Base-by-base conservation (phyloP, 2,113 vertebrate species). In the Aythya baeri region DNA sequence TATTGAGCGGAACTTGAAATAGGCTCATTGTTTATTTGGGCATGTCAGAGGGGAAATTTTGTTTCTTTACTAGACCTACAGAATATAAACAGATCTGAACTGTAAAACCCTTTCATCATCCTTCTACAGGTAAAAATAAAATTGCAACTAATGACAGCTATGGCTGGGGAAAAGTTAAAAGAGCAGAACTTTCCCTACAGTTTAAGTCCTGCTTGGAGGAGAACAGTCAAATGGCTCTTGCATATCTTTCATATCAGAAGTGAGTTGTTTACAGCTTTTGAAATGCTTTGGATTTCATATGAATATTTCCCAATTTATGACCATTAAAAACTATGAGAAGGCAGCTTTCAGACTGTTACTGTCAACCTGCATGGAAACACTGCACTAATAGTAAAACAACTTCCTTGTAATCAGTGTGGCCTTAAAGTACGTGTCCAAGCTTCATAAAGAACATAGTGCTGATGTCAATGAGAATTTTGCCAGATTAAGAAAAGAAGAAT, bases 1-100 rank as follows among this genome's bases (percentile, higher is more conserved):
- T 94, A 96, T 65, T 73, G 68, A 92, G 95, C 5, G 2, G 87
- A 96, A 95, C 93, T 96, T 93, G 88, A 96, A 93, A 96, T 83
- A 91, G 77, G 80, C 54, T 93, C 81, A 70, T 92, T 88, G 87
- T 93, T 97, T 96, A 78, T 94, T 83, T 88, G 94, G 80, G 50
- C 84, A 87, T 59, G 79, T 72, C 82, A 90, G 78, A 91, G 38
- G 59, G 67, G 57, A 86, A 94, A 86, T 90, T 83, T 79, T 65
- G 52, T 7, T 32, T 86, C 73, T 84, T 86, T 86, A 61, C 85
- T 86, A 74, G 43, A 93, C 54, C 34, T 80, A 58, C 32, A 70
- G 43, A 55, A 43, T 46, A 78, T 70, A 80, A 86, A 90, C 34
- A 91, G 76, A 57, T 73, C 20, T 0, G 13, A 38, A 61, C 23